Conservation (phyloP, 1,140 invertebrate genomes). For the Eumeta japonica region DNA sequence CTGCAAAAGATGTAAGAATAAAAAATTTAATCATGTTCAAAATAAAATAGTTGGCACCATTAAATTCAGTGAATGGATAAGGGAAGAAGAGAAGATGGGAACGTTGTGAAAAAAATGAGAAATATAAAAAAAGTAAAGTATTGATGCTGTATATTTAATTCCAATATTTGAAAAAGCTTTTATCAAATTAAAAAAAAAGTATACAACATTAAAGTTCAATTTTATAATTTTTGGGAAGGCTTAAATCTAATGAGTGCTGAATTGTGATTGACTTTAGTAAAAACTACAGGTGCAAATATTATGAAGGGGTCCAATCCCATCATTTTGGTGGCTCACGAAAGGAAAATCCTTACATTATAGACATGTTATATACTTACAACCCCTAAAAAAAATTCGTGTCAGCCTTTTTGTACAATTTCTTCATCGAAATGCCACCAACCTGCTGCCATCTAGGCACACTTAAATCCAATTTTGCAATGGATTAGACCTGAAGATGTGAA, state of each 20-base stretch:
- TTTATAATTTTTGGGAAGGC: constrained; percentile 1
- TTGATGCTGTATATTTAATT: background rate
- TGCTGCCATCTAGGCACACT: constrained; percentile 14
- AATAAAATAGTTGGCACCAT: constrained; percentile 2
- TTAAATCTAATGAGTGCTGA: constrained; percentile 5
- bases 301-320: constrained; percentile 16
- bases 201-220: constrained; percentile 7
- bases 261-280: constrained; percentile 16
- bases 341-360: constrained; percentile 19
- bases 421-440: constrained; percentile 8
- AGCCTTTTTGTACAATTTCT: constrained; percentile 11
- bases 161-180: constrained; percentile 2
- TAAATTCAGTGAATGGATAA: constrained; percentile 5
- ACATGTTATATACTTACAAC: constrained; percentile 12
- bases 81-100: constrained; percentile 5
- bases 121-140: constrained; percentile 3
- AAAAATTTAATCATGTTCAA: background rate
- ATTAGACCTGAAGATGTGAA: background rate
- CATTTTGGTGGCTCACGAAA: constrained; percentile 23
- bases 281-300: constrained; percentile 25
- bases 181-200: constrained; percentile 10
- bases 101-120: constrained; percentile 1
- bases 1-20: background rate
- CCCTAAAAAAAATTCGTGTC: constrained; percentile 1
- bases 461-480: constrained; percentile 8